Percentiles rank a stretch among this genome's conserved stretches.
These are phyloP conservation scores for Mycteria americana DNA, from an alignment of 2,797 vertebrate genomes.

Conservation along the genomic window DNA sequence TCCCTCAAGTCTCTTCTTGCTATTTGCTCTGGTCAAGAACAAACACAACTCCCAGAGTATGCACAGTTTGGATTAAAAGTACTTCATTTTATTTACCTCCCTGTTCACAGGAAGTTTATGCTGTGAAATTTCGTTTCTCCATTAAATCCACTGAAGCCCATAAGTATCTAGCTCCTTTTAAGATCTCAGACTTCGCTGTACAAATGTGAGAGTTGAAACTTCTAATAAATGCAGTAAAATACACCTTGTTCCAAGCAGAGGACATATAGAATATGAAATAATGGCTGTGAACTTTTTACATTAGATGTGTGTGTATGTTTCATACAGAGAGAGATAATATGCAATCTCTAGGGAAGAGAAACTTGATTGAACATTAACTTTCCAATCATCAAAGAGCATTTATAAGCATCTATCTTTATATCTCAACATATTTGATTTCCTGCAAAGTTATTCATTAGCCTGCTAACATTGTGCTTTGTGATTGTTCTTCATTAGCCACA, in stretches of 20 bases:
- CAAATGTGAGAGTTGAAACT: background rate
- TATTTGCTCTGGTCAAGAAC: background rate
- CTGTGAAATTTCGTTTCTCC: background rate
- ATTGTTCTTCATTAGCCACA: constrained; percentile 25
- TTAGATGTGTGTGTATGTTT: background rate
- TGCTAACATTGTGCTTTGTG: background rate
- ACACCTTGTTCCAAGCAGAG: background rate
- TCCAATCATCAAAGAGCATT: constrained; percentile 1
- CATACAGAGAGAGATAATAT: background rate
- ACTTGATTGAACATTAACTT: constrained; percentile 21
- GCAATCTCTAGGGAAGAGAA: background rate
- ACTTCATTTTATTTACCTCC: background rate
- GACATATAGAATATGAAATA: background rate
- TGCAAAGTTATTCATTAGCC: constrained; percentile 21
- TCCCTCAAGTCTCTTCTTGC: background rate
- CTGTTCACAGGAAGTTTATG: background rate
- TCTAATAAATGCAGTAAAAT: background rate
- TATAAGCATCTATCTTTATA: constrained; percentile 25
- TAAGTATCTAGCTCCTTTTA: background rate
- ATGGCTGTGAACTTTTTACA: background rate
- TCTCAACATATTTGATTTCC: background rate
- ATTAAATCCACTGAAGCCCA: background rate
- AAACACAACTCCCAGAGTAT: background rate
- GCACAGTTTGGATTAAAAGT: background rate
- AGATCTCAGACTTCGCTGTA: background rate